phyloP scores from a whole-genome alignment of 2,888 invertebrate genomes.

The Panzeria rudis region DNA sequence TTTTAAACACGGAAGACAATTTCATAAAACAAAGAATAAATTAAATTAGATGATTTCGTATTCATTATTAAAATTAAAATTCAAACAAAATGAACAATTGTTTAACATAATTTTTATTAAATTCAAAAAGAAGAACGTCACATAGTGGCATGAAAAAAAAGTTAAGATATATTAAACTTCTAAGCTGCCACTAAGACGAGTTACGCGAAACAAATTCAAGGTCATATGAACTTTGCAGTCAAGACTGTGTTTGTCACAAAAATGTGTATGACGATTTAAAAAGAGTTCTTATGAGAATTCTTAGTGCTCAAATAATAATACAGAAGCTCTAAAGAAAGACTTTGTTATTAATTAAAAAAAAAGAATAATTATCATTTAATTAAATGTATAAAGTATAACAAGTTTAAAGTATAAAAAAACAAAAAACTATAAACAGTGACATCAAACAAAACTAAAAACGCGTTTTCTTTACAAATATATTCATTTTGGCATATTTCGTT shows the following conservation, averaged over 20 bases:
- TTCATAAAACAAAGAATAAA: not conserved
- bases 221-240: no score
- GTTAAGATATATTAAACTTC: no score
- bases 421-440: no score
- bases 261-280: no score
- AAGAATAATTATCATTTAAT: not conserved
- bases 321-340: not conserved
- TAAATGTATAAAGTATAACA: not conserved
- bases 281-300: no score
- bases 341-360: not conserved
- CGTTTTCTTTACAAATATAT: no score
- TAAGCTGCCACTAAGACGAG: no score
- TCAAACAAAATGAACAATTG: not conserved
- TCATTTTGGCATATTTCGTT: no score
- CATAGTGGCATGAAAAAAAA: not conserved
- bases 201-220: no score
- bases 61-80: not conserved
- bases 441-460: no score
- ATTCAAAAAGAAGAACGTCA: not conserved
- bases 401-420: no score
- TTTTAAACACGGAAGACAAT: conserved; percentile 2
- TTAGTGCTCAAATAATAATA: not conserved
- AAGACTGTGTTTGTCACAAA: no score
- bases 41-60: not conserved
- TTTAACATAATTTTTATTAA: not conserved